A percentile compares a stretch with the other conserved stretches of the same genome.
Conservation (phyloP, 2,888 invertebrate genomes). For the Mesorhabditis sp. region DNA sequence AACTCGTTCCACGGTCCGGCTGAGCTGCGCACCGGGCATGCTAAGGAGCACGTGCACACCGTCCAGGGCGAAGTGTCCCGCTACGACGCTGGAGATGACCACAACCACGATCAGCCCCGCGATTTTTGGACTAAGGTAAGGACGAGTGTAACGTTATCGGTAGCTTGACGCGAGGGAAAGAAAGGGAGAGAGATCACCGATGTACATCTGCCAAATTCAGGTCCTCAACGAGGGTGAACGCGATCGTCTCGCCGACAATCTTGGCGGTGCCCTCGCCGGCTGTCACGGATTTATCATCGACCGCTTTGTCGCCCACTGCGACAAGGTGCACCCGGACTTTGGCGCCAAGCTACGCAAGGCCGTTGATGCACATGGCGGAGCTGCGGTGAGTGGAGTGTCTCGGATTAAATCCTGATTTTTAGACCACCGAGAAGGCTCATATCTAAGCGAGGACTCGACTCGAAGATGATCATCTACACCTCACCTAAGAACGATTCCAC, state of each 20-base stretch:
- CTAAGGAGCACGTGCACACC: slow-evolving; percentile 62
- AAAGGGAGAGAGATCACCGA: neutral
- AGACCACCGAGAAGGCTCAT: slow-evolving; percentile 6
- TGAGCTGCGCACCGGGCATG: slow-evolving; percentile 59
- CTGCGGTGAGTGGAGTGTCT: neutral
- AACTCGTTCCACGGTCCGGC: slow-evolving; percentile 86
- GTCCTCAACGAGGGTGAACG: slow-evolving; percentile 72
- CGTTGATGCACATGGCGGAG: neutral
- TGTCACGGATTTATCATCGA: slow-evolving; percentile 70
- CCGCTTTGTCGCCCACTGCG: neutral
- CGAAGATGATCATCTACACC: too few relatives aligned
- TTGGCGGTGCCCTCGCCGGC: slow-evolving; percentile 76
- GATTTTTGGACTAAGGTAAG: slow-evolving; percentile 75
- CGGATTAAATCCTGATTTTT: neutral
- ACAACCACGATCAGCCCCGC: slow-evolving; percentile 82
- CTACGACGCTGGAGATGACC: slow-evolving; percentile 75
- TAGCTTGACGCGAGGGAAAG: neutral
- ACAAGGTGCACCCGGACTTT: neutral
- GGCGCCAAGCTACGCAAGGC: neutral
- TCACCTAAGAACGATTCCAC: too few relatives aligned
- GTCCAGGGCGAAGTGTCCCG: slow-evolving; percentile 76
- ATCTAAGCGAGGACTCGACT: too few relatives aligned
- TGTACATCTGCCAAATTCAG: slow-evolving; percentile 31
- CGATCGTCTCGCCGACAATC: slow-evolving; percentile 73
- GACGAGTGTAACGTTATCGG: neutral